Percentiles rank a stretch among this genome's conserved stretches.
Evolutionary conservation across 2,113 vertebrate species (phyloP).

Genomic region (Odobenus rosmarus): DNA sequence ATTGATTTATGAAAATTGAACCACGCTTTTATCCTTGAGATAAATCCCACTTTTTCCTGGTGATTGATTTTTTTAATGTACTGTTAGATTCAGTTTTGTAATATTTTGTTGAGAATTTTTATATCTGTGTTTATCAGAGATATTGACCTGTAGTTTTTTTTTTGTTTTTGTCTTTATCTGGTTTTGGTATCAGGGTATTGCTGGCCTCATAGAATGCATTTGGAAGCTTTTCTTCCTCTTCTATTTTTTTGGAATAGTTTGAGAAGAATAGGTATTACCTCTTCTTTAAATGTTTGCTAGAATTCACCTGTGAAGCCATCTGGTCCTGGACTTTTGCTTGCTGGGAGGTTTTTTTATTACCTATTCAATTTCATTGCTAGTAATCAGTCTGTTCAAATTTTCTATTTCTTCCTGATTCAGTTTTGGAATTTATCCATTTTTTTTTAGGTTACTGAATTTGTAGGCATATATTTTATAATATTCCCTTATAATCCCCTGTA

Average conservation of each 20-base stretch:
- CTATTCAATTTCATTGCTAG: not conserved
- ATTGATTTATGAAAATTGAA: not conserved
- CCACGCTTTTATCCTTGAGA: not conserved
- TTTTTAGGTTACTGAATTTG: not conserved
- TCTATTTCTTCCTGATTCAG: not conserved
- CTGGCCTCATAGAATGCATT: not conserved
- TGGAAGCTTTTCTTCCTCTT: not conserved
- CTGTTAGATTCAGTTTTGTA: not conserved
- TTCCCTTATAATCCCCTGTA: not conserved
- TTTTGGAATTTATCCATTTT: not conserved
- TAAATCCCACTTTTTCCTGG: not conserved
- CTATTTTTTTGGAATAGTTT: not conserved
- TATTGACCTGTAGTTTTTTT: not conserved
- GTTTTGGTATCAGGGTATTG: not conserved
- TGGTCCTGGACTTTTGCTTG: not conserved
- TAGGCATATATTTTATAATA: not conserved
- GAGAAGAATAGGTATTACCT: not conserved
- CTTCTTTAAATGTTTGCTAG: not conserved
- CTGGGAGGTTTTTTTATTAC: not conserved
- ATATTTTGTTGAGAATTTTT: not conserved
- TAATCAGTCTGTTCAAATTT: not conserved
- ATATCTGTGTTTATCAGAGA: not conserved
- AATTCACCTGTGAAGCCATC: not conserved
- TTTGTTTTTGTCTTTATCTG: not conserved
- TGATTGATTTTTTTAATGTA: not conserved